These are phyloP conservation scores for Cactoblastis cactorum DNA, from an alignment of 2,888 invertebrate genomes.

Conservation along the genomic window DNA sequence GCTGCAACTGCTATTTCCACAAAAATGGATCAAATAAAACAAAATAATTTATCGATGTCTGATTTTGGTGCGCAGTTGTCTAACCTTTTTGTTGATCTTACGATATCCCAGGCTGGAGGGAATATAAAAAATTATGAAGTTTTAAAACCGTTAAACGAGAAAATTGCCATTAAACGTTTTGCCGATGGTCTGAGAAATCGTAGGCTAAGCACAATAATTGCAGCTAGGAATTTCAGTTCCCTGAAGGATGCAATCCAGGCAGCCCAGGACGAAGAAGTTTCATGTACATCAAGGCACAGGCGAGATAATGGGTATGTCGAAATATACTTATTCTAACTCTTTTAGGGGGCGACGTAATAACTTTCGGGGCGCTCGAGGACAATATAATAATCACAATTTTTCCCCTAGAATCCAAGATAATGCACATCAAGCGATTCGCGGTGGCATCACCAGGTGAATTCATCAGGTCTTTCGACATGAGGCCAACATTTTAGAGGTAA, in stretches of 20 bases:
- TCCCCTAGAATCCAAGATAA: background rate
- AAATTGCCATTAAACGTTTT: slow-evolving; percentile 13
- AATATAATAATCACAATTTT: background rate
- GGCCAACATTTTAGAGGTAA: background rate
- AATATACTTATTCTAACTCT: too few relatives aligned
- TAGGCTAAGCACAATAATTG: slow-evolving; percentile 14
- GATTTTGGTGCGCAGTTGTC: slow-evolving; percentile 10
- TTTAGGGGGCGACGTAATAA: too few relatives aligned
- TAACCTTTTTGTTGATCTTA: slow-evolving; percentile 15
- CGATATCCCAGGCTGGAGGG: slow-evolving; percentile 14
- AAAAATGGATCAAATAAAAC: background rate
- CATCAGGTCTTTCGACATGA: background rate
- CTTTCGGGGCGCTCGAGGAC: too few relatives aligned
- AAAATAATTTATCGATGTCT: background rate
- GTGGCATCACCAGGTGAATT: background rate
- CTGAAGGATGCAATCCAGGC: slow-evolving; percentile 19
- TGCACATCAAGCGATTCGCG: background rate
- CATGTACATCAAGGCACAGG: too few relatives aligned
- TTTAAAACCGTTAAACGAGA: slow-evolving; percentile 2
- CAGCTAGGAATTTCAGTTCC: slow-evolving; percentile 14
- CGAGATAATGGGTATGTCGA: too few relatives aligned
- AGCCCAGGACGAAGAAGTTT: slow-evolving; percentile 15
- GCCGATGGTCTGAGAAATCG: slow-evolving; percentile 16
- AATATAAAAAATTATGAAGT: slow-evolving; percentile 5
- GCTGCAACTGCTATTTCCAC: background rate